phyloP scores from a whole-genome alignment of 2,888 invertebrate species.

The Lycia hirtaria region DNA sequence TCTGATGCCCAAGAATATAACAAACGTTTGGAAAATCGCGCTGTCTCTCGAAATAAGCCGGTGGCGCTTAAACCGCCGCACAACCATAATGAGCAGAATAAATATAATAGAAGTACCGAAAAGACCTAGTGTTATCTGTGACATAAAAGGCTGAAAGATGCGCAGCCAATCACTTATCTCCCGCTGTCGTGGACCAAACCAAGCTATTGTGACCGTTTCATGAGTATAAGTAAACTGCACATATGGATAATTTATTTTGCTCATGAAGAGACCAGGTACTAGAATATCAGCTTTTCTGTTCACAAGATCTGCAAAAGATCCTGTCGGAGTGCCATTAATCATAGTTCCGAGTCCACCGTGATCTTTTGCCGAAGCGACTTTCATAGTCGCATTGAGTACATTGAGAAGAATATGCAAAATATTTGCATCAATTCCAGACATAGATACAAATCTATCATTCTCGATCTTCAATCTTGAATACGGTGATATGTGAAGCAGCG shows the following conservation, averaged over 20 bases:
- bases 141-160: conserved; percentile 56
- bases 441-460: conserved; percentile 45
- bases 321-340: conserved; percentile 48
- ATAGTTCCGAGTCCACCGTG: conserved; percentile 45
- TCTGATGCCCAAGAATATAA: conserved; percentile 62
- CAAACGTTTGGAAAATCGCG: conserved; percentile 50
- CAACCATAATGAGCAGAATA: conserved; percentile 18
- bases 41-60: conserved; percentile 29
- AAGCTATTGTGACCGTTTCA: conserved; percentile 48
- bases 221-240: conserved; percentile 53
- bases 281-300: conserved; percentile 55
- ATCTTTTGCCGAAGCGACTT: conserved; percentile 42
- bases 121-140: conserved; percentile 45
- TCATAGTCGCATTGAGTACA: conserved; percentile 55
- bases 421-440: conserved; percentile 56
- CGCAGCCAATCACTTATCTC: conserved; percentile 58
- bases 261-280: conserved; percentile 51
- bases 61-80: conserved; percentile 41
- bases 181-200: conserved; percentile 58
- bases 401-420: conserved; percentile 47
- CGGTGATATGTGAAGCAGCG: conserved; percentile 48
- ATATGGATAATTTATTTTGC: conserved; percentile 44
- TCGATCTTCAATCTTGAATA: conserved; percentile 42
- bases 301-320: conserved; percentile 51
- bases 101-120: conserved; percentile 28